phyloP scores from a whole-genome alignment of 2,113 vertebrate genomes.

The Anoura caudifer region DNA sequence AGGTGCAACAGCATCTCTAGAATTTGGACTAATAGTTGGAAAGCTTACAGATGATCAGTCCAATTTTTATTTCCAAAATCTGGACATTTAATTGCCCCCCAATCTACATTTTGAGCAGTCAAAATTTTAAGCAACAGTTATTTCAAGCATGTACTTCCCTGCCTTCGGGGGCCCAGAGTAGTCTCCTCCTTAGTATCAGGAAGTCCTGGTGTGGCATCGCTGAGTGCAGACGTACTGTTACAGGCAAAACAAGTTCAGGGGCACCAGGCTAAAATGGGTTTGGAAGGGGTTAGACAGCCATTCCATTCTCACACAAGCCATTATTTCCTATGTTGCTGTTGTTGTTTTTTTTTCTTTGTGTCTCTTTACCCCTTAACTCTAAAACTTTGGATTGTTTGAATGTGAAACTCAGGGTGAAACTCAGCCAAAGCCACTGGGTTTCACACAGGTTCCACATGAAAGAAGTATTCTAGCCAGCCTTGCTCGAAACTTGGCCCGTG shows the following conservation, averaged over 20 bases:
- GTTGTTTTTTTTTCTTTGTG: neutral
- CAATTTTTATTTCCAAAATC: neutral
- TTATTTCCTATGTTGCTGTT: neutral
- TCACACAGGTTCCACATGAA: constrained; percentile 58
- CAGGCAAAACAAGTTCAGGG: neutral
- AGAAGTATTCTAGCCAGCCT: constrained; percentile 47
- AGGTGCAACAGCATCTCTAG: neutral
- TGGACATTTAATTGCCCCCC: neutral
- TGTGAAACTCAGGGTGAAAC: constrained; percentile 52
- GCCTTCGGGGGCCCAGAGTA: neutral
- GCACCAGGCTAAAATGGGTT: neutral
- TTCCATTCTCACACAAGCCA: neutral
- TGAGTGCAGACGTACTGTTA: too few species aligned
- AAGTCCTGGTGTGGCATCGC: neutral
- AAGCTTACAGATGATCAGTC: neutral
- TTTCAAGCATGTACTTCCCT: neutral
- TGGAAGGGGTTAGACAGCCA: neutral
- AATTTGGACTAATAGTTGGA: neutral
- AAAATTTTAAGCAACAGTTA: neutral
- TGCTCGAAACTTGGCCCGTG: constrained; percentile 61
- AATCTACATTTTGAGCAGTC: neutral
- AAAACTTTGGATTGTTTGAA: constrained; percentile 36
- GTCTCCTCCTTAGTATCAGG: neutral
- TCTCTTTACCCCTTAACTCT: neutral
- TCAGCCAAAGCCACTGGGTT: constrained; percentile 29